Evolutionary conservation across 2,888 invertebrate species (phyloP).

Genomic region (Dicycla oo): DNA sequence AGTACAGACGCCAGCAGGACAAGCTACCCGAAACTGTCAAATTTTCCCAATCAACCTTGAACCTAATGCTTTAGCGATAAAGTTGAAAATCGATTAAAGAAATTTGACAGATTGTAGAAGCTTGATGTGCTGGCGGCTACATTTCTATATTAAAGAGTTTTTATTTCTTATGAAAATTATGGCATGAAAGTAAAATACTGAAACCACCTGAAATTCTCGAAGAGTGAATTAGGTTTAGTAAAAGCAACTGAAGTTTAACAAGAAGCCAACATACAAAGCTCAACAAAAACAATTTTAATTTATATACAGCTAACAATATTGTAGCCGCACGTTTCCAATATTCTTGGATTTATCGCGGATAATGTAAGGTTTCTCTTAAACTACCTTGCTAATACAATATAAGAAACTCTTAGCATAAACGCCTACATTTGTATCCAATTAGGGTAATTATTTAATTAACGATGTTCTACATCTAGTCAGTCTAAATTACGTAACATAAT

Average conservation of each 20-base stretch:
- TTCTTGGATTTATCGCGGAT: conserved; percentile 33
- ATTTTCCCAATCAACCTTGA: no score
- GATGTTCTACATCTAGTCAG: conserved; percentile 19
- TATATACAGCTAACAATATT: conserved; percentile 1
- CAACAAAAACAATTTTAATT: conserved; percentile 7
- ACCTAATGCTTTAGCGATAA: no score
- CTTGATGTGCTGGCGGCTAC: no score
- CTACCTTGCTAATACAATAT: conserved; percentile 32
- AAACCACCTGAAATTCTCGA: neutral
- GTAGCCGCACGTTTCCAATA: conserved; percentile 18
- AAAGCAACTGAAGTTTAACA: neutral
- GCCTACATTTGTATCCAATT: conserved; percentile 61
- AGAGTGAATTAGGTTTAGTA: neutral
- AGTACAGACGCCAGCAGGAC: no score
- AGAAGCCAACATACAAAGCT: conserved; percentile 1
- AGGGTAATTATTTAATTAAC: conserved; percentile 62
- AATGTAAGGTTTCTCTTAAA: conserved; percentile 58
- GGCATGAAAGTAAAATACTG: neutral
- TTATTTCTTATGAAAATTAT: conserved; percentile 1
- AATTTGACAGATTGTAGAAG: no score
- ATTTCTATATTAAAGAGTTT: neutral
- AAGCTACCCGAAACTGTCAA: no score
- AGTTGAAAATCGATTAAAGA: no score
- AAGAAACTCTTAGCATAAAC: conserved; percentile 41
- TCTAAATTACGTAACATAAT: conserved; percentile 25